Base-by-base conservation (phyloP, 2,113 vertebrate species). In the Chamaea fasciata region DNA sequence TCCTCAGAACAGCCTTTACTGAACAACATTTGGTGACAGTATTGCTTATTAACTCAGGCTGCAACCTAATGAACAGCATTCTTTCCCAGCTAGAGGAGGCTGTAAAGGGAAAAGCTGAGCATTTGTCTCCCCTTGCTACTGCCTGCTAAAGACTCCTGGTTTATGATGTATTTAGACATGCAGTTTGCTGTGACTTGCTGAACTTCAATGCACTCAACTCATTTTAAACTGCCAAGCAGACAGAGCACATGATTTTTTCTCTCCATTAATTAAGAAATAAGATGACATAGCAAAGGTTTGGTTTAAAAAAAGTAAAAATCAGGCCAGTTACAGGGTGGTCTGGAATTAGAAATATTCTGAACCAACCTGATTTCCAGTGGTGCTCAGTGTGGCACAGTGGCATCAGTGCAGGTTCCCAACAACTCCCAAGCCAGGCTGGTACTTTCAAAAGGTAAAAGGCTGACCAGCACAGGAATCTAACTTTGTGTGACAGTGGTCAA, bases 101-200 rank as follows among this genome's bases (percentile, higher is more conserved):
- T 87, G 64, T 62, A 94, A 83, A 90, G 63, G 62, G 63, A 90
- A 90, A 94, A 83, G 63, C 89, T 83, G 80, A 94, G 60, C 76
- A 78, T 74, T 50, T 84, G 68, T 82, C 82, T 95, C 86, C 73
- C 53, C 79, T 70, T 85, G 46, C 50, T 77, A 18, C 3, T 87
- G 57, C 67, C 47, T 77, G 57, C 56, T 83, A 77, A 92, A 74
- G 73, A 33, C 68, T 95, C 68, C 31, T 91, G 63, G 1, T 94
- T 89, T 74, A 64, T 44, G 62, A 65, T 74, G 83, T 67, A 70
- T 95, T 95, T 77, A 77, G 87, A 59, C 16, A 67, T 6, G 13
- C 33, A 67, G n/a, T 74, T 94, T 33, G 41, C 82, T 69, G 41
- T 37, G 67, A 86, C 59, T 86, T 85, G 46, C 22, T 87, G 85